Percentiles rank a stretch among this genome's conserved stretches.
Conservation (phyloP, 2,113 vertebrate species). For the Crotophaga sulcirostris region DNA sequence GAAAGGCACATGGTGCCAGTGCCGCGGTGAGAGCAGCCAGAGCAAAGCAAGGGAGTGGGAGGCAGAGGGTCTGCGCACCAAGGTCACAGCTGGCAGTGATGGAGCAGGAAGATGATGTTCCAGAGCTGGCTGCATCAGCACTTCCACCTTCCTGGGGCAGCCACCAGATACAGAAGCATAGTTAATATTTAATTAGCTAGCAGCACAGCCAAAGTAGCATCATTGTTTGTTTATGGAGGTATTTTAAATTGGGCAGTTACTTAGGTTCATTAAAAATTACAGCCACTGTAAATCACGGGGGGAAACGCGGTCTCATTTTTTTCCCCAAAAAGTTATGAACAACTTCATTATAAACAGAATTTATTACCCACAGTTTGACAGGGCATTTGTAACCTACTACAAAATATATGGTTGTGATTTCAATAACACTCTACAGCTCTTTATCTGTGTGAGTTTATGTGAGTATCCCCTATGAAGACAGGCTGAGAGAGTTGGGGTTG, state of each 20-base stretch:
- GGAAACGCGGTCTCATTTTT: fast-evolving
- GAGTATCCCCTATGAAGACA: too few species aligned
- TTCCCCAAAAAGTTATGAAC: not conserved
- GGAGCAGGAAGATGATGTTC: not conserved
- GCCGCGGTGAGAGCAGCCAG: not conserved
- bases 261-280: not conserved
- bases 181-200: not conserved
- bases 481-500: too few species aligned
- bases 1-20: not conserved
- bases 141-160: not conserved
- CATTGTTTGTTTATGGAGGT: not conserved
- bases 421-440: not conserved
- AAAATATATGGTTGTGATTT: not conserved
- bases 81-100: not conserved
- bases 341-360: not conserved
- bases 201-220: not conserved
- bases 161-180: not conserved
- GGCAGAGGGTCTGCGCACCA: not conserved
- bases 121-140: not conserved
- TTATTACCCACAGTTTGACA: not conserved
- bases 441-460: not conserved
- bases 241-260: not conserved
- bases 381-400: not conserved
- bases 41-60: not conserved
- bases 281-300: not conserved